Evolutionary conservation across 1,140 invertebrate genomes (phyloP), one percentile per base, ranked within the genome.

Genomic region (Micrasema longulum): DNA sequence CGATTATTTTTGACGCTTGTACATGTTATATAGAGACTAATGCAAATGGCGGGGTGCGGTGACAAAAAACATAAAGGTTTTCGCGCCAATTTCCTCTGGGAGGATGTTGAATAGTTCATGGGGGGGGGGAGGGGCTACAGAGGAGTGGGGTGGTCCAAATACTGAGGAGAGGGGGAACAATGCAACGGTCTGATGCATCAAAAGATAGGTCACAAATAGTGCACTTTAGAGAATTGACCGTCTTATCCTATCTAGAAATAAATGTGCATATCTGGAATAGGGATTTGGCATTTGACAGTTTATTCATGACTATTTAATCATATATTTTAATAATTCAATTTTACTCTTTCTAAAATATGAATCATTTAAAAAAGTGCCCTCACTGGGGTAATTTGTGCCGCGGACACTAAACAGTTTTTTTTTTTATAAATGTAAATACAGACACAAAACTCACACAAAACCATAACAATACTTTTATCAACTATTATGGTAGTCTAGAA

Each of bases 71-170:
- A 36, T 41, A 69, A 69, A 65, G 36, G 38, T 69, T 22, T 23
- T 48, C 57, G 55, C 57, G 64, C 69, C 73, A 75, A 75, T 75
- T 75, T 75, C 69, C 73, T 75, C 73, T 36, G 7, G 47, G 38
- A 72, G 69, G 69, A 69, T 69, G 71, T 69, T 57, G 72, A 18
- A 43, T 38, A 48, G 45, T 31, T 26, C 12, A 0, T 16, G 36
- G 11, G 36, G 35, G 7, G 36, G 16, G 31, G 10, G 0, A n/a
- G 55, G 55, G 36, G 36, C 55, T 14, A 23, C 14, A 23, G 3
- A 4, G 26, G 50, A 14, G 18, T 12, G 50, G 23, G 22, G 20
- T 1, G 36, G 16, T 22, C 23, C 4, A 14, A 20, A 14, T 14
- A 3, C 9, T 1, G 26, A 22, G 1, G 36, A 12, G 18, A 16